Evolutionary conservation across 1,140 invertebrate genomes (phyloP).

Genomic region (Apis cerana): DNA sequence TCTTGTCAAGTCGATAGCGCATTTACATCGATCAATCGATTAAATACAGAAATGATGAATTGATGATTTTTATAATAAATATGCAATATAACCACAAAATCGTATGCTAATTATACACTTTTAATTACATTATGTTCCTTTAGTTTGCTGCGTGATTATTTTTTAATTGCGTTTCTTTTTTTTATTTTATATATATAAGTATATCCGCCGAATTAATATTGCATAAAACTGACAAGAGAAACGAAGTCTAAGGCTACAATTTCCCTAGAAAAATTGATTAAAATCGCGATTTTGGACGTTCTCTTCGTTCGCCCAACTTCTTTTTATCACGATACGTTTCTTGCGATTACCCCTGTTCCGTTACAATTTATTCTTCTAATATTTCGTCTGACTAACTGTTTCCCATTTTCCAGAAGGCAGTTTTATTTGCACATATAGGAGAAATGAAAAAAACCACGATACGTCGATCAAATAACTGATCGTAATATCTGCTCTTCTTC

Average conservation of each 20-base stretch:
- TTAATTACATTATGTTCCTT: neutral
- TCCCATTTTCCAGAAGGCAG: neutral
- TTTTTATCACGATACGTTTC: neutral
- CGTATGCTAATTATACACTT: neutral
- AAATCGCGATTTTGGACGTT: slow-evolving; percentile 33
- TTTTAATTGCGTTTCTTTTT: too few relatives aligned
- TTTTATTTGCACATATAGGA: neutral
- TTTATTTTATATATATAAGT: neutral
- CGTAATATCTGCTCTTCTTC: too few relatives aligned
- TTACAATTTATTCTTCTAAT: neutral
- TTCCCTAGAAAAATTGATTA: slow-evolving; percentile 53
- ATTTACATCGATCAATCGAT: neutral
- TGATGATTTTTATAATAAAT: neutral
- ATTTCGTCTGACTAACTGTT: too few relatives aligned
- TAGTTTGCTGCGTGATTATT: neutral
- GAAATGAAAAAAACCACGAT: slow-evolving; percentile 4
- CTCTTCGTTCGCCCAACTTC: neutral
- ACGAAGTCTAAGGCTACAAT: slow-evolving; percentile 52
- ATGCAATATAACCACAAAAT: neutral
- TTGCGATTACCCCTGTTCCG: slow-evolving; percentile 4
- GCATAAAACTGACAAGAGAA: slow-evolving; percentile 56
- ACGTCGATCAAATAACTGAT: neutral
- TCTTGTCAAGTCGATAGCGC: neutral
- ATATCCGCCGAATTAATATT: slow-evolving; percentile 42
- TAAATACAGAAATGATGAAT: neutral